Evolutionary conservation across 1,140 invertebrate species (phyloP), one percentile per base, ranked within the genome.

Genomic region (Olivierus martensii): DNA sequence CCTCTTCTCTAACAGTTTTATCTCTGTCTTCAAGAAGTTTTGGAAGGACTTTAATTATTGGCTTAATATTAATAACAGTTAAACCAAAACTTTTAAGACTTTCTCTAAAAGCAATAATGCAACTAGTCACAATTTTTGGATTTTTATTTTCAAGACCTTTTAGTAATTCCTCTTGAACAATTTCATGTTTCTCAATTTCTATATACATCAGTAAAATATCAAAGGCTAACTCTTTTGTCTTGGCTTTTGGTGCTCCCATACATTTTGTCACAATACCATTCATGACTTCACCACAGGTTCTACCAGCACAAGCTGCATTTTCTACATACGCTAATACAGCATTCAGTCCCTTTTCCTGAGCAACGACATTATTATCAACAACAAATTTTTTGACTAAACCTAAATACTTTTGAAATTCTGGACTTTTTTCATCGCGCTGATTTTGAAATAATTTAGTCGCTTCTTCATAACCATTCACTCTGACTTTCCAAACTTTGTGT

Each of bases 381-480:
- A 96, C 89, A 78, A 97, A 90, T 69, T 96, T 96, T 65, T 95
- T 95, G 36, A 97, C 77, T n/a, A 95, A 71, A 4, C 84, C 82
- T 2, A 86, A 69, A 71, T 84, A 97, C 69, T 91, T 93, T 52
- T 78, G 82, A 78, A 91, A 96, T 66, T 96, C 91, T 1, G 87
- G 79, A 44, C 84, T 84, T 65, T 95, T 95, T 65, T 94, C 89
- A 72, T 95, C 88, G 53, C 66, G 67, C 15, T 67, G 61, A 7
- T 56, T 54, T 44, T 79, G 75, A 71, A 97, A 94, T 9, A 87
- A 71, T 67, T 94, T 94, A 4, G 81, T 77, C 0, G 88, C 83
- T 68, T 94, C 89, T 72, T 96, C 90, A 64, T 95, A 98, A 1
- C 90, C 93, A 64, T 82, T 79, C 0, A 95, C 74, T 63, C 93